A percentile compares a stretch with the other conserved stretches of the same genome.
Conservation (phyloP, 30 jellyfish, hydroid and myxozoan species). For the Hydractinia echinata region DNA sequence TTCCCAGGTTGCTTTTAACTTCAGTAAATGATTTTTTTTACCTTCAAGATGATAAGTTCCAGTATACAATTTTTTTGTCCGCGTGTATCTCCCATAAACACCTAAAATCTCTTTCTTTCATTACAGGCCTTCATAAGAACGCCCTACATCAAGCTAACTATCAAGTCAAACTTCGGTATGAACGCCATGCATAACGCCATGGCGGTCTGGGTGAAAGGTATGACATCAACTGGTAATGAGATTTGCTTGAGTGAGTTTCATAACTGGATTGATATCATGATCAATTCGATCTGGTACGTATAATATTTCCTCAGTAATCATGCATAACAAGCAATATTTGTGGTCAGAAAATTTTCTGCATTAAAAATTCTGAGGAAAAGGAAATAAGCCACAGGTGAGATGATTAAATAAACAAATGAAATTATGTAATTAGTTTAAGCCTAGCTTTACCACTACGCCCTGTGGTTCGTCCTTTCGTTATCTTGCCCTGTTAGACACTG, state of each 20-base stretch:
- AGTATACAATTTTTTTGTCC: no score
- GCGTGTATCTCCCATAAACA: no score
- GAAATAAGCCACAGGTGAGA: no score
- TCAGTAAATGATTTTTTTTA: background rate
- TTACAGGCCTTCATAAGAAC: background rate
- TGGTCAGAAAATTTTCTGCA: background rate
- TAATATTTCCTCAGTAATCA: no score
- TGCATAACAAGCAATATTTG: background rate
- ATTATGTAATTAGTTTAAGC: no score
- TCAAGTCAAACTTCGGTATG: background rate
- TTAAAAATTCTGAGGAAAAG: no score
- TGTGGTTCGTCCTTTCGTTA: no score
- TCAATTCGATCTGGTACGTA: slow-evolving; percentile 6
- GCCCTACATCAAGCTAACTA: background rate
- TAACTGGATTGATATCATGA: slow-evolving; percentile 4
- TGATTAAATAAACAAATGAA: no score
- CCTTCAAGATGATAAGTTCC: no score
- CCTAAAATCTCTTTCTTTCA: no score
- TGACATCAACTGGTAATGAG: background rate
- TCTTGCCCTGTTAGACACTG: no score
- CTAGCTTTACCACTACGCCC: no score
- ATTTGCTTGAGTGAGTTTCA: slow-evolving; percentile 4
- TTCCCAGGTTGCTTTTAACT: background rate
- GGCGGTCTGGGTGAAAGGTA: slow-evolving; percentile 6
- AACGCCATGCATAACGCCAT: background rate